Conservation (phyloP, 1,140 invertebrate species). For the Drosophila dunni region DNA sequence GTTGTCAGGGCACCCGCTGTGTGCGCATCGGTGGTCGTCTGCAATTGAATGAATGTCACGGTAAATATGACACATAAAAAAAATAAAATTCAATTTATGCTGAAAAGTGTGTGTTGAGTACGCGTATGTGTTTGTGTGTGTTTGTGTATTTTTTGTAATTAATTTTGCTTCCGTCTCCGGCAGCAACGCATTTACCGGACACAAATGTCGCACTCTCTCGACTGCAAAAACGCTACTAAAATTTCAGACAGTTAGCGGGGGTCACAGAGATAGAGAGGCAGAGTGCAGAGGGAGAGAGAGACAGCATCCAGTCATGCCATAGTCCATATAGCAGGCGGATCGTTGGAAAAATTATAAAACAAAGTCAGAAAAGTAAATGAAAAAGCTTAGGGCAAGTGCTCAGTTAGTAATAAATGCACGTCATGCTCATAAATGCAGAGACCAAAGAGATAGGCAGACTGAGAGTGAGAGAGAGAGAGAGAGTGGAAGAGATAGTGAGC, state of each 20-base stretch:
- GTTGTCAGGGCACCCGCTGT: slow-evolving; percentile 51
- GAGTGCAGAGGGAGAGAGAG: not conserved
- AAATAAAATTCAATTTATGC: slow-evolving; percentile 55
- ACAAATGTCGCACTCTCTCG: slow-evolving; percentile 68
- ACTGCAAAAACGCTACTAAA: slow-evolving; percentile 65
- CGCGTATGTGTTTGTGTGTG: too few relatives aligned
- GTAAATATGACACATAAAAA: slow-evolving; percentile 12
- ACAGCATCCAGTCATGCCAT: slow-evolving; percentile 43
- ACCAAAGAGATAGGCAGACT: not conserved
- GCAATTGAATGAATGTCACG: slow-evolving; percentile 52
- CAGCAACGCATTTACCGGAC: slow-evolving; percentile 60
- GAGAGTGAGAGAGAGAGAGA: not conserved
- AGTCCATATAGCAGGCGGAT: slow-evolving; percentile 22
- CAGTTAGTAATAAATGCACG: slow-evolving; percentile 71
- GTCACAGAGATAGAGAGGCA: slow-evolving; percentile 27
- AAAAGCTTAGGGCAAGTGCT: slow-evolving; percentile 54
- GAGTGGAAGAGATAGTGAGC: not conserved
- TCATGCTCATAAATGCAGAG: slow-evolving; percentile 61
- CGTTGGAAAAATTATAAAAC: slow-evolving; percentile 30
- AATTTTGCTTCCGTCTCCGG: slow-evolving; percentile 67
- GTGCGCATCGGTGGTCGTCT: slow-evolving; percentile 49
- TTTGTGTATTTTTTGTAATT: slow-evolving; percentile 58
- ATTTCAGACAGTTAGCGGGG: slow-evolving; percentile 18
- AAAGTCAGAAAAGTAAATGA: slow-evolving; percentile 27
- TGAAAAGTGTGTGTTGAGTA: slow-evolving; percentile 39